These are phyloP conservation scores for Adelognathus sp. DNA, from an alignment of 2,888 invertebrate species.

Conservation along the genomic window DNA sequence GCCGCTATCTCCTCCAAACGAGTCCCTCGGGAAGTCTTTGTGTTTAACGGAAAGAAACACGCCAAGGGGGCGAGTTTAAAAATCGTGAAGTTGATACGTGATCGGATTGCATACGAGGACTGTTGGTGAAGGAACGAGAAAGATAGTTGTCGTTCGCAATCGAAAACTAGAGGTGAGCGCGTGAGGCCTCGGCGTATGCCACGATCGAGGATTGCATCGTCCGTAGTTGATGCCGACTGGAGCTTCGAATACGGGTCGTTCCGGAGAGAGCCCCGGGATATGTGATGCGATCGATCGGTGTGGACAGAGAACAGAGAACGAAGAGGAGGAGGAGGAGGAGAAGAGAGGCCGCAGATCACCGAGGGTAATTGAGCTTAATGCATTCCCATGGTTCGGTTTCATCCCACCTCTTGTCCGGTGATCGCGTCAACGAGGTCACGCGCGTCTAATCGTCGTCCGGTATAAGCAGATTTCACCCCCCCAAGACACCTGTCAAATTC, in stretches of 20 bases:
- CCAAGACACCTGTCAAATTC: slow-evolving; percentile 21
- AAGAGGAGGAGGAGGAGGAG: neutral
- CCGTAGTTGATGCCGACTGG: neutral
- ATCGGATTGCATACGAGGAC: neutral
- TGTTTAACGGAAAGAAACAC: neutral
- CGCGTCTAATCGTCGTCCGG: slow-evolving; percentile 43
- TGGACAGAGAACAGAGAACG: neutral
- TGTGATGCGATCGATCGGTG: slow-evolving; percentile 27
- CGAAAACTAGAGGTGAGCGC: neutral
- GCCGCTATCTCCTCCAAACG: slow-evolving; percentile 22
- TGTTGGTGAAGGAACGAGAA: neutral
- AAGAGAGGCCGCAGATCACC: slow-evolving; percentile 40
- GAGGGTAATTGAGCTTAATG: slow-evolving; percentile 56
- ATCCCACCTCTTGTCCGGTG: slow-evolving; percentile 49
- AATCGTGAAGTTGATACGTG: slow-evolving; percentile 18
- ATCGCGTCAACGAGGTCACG: slow-evolving; percentile 49
- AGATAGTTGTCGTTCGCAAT: neutral
- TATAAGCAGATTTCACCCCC: neutral
- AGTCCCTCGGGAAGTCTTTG: neutral
- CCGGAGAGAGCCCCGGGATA: slow-evolving; percentile 1
- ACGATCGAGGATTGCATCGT: neutral
- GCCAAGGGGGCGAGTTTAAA: neutral
- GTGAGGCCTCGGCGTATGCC: neutral
- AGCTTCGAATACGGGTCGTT: slow-evolving; percentile 8
- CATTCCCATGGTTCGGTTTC: slow-evolving; percentile 57